These are phyloP conservation scores for Carollia perspicillata DNA, from an alignment of 2,113 vertebrate species.

Conservation along the genomic window DNA sequence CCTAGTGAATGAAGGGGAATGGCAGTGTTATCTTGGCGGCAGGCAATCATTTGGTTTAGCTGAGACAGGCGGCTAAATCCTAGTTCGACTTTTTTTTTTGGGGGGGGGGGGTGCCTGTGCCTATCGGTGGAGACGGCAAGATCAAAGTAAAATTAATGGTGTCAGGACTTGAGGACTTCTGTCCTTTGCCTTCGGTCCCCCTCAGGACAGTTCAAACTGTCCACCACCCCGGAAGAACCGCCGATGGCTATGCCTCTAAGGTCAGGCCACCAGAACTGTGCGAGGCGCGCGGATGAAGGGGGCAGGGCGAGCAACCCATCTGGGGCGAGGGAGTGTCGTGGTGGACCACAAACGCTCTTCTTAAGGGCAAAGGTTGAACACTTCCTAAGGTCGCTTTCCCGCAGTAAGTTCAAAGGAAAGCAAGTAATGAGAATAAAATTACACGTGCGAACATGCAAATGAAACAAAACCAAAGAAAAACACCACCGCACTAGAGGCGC, in stretches of 20 bases:
- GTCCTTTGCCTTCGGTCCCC: not conserved
- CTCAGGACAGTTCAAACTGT: not conserved
- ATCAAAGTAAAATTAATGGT: not conserved
- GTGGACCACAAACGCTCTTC: not conserved
- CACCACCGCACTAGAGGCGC: not conserved
- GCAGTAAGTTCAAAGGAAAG: not conserved
- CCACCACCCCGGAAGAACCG: not conserved
- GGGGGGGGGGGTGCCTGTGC: not conserved
- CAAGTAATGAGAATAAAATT: not conserved
- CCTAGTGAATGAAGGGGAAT: not conserved
- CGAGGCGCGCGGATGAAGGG: not conserved
- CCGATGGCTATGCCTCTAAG: not conserved
- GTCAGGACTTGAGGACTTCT: not conserved
- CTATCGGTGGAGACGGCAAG: not conserved
- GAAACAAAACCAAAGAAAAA: not conserved
- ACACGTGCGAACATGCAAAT: conserved; percentile 55
- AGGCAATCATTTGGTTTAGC: not conserved
- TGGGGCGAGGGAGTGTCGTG: not conserved
- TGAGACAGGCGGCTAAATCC: not conserved
- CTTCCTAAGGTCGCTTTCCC: not conserved
- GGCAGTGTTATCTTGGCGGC: not conserved
- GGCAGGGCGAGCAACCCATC: not conserved
- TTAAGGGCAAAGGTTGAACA: not conserved
- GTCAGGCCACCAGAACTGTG: not conserved
- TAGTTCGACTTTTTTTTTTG: not conserved